phyloP scores from a whole-genome alignment of 2,888 invertebrate genomes.

The Synanthedon vespiformis region DNA sequence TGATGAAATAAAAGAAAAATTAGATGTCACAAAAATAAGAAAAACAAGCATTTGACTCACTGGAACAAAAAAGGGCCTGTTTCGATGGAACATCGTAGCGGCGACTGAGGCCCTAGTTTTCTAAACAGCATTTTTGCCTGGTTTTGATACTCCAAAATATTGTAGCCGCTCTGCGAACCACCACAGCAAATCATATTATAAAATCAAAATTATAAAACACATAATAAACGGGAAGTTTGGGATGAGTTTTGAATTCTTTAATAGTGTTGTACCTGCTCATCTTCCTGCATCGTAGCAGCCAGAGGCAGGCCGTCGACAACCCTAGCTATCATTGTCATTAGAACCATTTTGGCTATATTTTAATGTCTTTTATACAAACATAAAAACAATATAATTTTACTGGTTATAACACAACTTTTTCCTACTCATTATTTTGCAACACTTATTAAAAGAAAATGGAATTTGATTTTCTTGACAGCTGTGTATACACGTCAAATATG shows the following conservation, averaged over 20 bases:
- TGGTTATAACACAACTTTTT: conserved; percentile 30
- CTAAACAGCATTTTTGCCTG: conserved; percentile 99
- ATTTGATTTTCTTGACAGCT: conserved; percentile 27
- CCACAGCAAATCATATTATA: conserved; percentile 48
- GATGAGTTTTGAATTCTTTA: not conserved
- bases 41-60: conserved; percentile 75
- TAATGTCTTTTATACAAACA: conserved; percentile 24
- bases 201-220: conserved; percentile 5
- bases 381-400: conserved; percentile 16
- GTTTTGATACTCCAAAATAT: conserved; percentile 96
- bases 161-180: conserved; percentile 86
- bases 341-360: conserved; percentile 79
- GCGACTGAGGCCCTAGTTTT: conserved; percentile 92
- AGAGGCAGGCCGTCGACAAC: conserved; percentile 94
- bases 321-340: conserved; percentile 98
- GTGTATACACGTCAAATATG: conserved; percentile 45
- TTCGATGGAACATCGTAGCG: conserved; percentile 93
- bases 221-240: not conserved
- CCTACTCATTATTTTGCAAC: conserved; percentile 42
- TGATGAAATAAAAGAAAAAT: conserved; percentile 12
- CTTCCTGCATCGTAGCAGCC: conserved; percentile 97
- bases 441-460: conserved; percentile 15
- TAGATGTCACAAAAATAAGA: conserved; percentile 13
- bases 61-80: conserved; percentile 97
- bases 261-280: conserved; percentile 86